A percentile compares a stretch with the other conserved stretches of the same genome.
Conservation (phyloP, 2,888 invertebrate species). For the Rhamnusium bicolor region DNA sequence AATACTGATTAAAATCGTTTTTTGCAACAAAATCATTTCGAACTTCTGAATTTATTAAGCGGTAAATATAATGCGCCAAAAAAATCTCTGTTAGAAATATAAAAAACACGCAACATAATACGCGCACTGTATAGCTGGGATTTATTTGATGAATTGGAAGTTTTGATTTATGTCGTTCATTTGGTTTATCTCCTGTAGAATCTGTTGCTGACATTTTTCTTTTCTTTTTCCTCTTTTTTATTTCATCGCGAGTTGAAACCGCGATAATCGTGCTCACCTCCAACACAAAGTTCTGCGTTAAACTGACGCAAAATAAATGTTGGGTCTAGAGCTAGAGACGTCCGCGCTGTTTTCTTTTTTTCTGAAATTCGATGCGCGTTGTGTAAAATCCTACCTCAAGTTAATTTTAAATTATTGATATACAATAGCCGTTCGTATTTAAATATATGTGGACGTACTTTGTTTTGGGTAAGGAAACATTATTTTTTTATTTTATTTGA, state of each 20-base stretch:
- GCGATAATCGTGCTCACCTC: conserved; percentile 21
- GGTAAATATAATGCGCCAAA: conserved; percentile 68
- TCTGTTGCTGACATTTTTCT: conserved; percentile 54
- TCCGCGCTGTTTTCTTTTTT: not conserved
- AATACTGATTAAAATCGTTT: conserved; percentile 62
- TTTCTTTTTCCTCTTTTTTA: not conserved
- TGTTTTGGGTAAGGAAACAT: no score
- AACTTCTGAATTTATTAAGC: conserved; percentile 66
- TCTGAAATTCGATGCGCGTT: not conserved
- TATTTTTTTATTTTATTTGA: no score
- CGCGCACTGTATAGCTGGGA: conserved; percentile 68
- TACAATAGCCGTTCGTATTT: no score
- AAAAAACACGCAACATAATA: conserved; percentile 68
- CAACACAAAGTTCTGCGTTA: conserved; percentile 23
- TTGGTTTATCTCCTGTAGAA: conserved; percentile 40
- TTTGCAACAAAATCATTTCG: conserved; percentile 65
- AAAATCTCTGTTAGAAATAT: conserved; percentile 68
- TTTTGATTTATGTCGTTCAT: conserved; percentile 42
- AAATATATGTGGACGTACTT: no score
- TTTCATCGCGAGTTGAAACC: conserved; percentile 38
- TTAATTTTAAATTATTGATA: no score
- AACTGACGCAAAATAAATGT: conserved; percentile 37
- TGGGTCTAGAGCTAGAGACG: not conserved
- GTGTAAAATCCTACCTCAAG: not conserved
- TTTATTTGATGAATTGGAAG: conserved; percentile 58